Conservation (phyloP, 2,797 vertebrate species). For the Gila robusta region DNA sequence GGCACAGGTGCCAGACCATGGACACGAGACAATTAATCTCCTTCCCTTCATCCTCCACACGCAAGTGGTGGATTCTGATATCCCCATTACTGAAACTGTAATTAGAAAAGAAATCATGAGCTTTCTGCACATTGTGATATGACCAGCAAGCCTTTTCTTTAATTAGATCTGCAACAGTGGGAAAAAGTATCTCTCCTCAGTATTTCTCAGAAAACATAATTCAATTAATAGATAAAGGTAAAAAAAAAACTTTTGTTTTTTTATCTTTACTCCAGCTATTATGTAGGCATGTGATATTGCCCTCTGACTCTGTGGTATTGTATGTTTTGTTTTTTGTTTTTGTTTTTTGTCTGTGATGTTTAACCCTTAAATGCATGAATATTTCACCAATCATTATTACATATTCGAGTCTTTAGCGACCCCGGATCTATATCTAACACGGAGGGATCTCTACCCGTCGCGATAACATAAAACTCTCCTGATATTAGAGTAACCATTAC, state of each 20-base stretch:
- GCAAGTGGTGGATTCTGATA: slow-evolving; percentile 37
- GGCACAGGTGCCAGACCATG: slow-evolving; percentile 43
- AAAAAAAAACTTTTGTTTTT: not conserved
- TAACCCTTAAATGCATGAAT: not conserved
- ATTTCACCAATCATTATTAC: too few species aligned
- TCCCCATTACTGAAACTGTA: slow-evolving; percentile 52
- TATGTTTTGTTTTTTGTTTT: not conserved
- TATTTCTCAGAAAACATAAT: slow-evolving; percentile 30
- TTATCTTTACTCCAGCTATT: not conserved
- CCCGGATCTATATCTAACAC: too few species aligned
- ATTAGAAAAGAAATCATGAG: slow-evolving; percentile 54
- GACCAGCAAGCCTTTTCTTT: slow-evolving; percentile 31
- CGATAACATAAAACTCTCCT: too few species aligned
- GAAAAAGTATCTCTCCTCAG: slow-evolving; percentile 37
- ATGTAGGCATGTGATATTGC: not conserved
- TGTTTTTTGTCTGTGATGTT: not conserved
- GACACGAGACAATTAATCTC: slow-evolving; percentile 49
- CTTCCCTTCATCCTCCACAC: slow-evolving; percentile 18
- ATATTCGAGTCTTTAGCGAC: too few species aligned
- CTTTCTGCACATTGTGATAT: slow-evolving; percentile 57
- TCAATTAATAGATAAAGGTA: slow-evolving; percentile 45
- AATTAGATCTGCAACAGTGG: slow-evolving; percentile 48
- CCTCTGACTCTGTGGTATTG: not conserved
- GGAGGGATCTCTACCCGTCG: too few species aligned
- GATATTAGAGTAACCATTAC: too few species aligned